Conservation (phyloP, 2,888 invertebrate species). For the Mythimna pallens region DNA sequence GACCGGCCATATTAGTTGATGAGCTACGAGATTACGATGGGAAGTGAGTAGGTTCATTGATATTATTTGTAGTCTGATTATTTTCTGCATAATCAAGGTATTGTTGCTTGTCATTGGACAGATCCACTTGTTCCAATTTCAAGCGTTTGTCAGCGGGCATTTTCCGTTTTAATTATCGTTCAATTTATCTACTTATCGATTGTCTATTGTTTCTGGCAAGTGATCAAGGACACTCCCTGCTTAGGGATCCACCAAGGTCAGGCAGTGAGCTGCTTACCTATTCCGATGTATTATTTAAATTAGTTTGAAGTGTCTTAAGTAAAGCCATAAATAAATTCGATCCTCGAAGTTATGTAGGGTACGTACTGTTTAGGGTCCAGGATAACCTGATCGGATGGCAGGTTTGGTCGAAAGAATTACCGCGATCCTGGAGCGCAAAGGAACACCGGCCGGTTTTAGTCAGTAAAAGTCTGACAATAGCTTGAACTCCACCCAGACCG, state of each 20-base stretch:
- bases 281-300: neutral
- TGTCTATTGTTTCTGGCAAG: constrained; percentile 44
- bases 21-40: constrained; percentile 21
- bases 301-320: neutral
- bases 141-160: constrained; percentile 18
- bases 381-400: too few relatives aligned
- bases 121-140: constrained; percentile 24
- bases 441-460: too few relatives aligned
- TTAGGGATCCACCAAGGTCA: neutral
- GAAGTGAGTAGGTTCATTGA: constrained; percentile 39
- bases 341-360: too few relatives aligned
- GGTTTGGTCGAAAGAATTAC: too few relatives aligned
- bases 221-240: constrained; percentile 1
- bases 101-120: constrained; percentile 20
- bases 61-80: constrained; percentile 7
- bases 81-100: constrained; percentile 21
- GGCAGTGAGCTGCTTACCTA: neutral
- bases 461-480: too few relatives aligned
- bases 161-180: constrained; percentile 31
- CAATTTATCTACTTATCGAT: constrained; percentile 35
- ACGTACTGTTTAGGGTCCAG: too few relatives aligned
- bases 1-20: constrained; percentile 13
- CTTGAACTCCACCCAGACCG: too few relatives aligned
- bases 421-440: too few relatives aligned
- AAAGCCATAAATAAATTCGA: too few relatives aligned